phyloP scores from a whole-genome alignment of 2,113 vertebrate species.

The Podiceps cristatus region DNA sequence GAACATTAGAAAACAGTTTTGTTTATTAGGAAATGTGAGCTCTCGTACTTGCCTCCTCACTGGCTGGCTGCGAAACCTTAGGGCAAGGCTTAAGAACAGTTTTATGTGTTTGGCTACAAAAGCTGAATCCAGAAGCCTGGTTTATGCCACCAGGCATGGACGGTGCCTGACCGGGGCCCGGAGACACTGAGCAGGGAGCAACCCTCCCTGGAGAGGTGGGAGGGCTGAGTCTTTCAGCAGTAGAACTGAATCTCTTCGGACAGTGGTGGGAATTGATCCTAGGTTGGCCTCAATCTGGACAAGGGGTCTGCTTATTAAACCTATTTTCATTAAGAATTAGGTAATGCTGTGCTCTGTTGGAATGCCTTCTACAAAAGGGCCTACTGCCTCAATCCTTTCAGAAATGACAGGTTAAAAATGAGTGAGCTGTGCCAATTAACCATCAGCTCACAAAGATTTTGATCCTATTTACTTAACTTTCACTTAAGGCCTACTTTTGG shows the following conservation, averaged over 20 bases:
- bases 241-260: neutral
- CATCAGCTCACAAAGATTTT: neutral
- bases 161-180: accelerated
- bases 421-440: neutral
- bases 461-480: neutral
- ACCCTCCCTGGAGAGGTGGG: neutral
- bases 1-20: neutral
- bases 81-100: neutral
- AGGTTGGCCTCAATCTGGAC: neutral
- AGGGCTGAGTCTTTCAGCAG: neutral
- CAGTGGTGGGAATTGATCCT: neutral
- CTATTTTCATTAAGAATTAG: neutral
- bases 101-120: neutral
- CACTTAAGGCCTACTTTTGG: neutral
- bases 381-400: neutral
- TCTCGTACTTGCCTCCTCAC: neutral
- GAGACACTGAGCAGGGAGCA: neutral
- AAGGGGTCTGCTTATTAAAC: neutral
- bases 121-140: neutral
- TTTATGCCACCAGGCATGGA: neutral
- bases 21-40: neutral
- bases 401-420: neutral
- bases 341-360: neutral
- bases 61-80: neutral
- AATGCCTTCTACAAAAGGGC: neutral